Base-by-base conservation (phyloP, 30 jellyfish, hydroid and myxozoan species). In the Hydra vulgaris region DNA sequence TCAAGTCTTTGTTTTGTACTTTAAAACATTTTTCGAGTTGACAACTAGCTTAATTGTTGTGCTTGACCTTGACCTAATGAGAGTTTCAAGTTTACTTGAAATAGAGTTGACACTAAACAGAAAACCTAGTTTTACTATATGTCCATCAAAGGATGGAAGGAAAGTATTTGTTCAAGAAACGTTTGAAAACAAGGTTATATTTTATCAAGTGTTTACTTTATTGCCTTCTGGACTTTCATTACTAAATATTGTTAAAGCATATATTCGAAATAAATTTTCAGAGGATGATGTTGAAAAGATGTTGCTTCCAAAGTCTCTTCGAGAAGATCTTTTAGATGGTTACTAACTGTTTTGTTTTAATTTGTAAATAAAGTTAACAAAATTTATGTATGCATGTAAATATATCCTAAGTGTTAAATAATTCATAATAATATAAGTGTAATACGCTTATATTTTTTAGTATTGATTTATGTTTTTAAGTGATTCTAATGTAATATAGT, bases 121-220 rank as follows among this genome's bases (percentile, higher is more conserved):
- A 78, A 78, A 61, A 23, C 85, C 85, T 15, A 23, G 26, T 19
- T 18, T 78, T 15, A 21, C 26, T 24, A 78, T 78, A 52, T 61
- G 54, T 23, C 80, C 77, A 8, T 27, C 80, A 21, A 19, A 20
- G 24, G 79, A 53, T 52, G 85, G 85, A 8, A 54, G 79, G 23
- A 78, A 78, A 61, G 66, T 78, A 12, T 78, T 78, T 78, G 85
- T 78, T 20, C 85, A 78, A 78, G 85, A 78, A 54, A 78, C 85
- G 4, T 78, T 78, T 66, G 85, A 78, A 15, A 61, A 78, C 25
- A 55, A 61, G 69, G 76, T 78, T 54, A 78, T 78, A 21, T 78
- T 78, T 23, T 78, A 20, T n/a, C 85, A 78, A 61, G 85, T 78
- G 0, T 78, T 78, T 78, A 21, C 76, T 27, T 75, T 78, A 27